Conservation (phyloP, 1,140 invertebrate genomes). For the Aradophagus sp. region DNA sequence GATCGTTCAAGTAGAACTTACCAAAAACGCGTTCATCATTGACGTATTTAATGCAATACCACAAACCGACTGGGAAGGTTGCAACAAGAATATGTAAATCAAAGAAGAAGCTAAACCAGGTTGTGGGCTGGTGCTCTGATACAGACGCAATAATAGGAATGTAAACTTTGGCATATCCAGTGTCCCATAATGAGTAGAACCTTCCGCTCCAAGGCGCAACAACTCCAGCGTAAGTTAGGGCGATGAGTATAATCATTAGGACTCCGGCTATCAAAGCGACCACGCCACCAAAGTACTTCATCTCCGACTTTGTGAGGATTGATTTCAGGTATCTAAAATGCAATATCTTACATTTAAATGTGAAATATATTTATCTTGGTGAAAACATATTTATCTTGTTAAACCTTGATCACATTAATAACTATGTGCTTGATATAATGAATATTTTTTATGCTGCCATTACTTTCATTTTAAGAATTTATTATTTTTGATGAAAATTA, state of each 20-base stretch:
- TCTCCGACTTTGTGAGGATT: slow-evolving; percentile 91
- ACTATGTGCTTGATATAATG: too few relatives aligned
- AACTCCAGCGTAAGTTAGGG: slow-evolving; percentile 92
- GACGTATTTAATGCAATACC: slow-evolving; percentile 98
- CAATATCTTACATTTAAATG: too few relatives aligned
- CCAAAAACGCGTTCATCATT: slow-evolving; percentile 99
- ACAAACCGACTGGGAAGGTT: slow-evolving; percentile 97
- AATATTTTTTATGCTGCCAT: too few relatives aligned
- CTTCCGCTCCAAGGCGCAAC: slow-evolving; percentile 99
- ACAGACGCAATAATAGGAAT: slow-evolving; percentile 99
- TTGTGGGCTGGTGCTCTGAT: slow-evolving; percentile 99
- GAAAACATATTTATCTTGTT: too few relatives aligned
- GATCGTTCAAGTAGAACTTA: too few relatives aligned
- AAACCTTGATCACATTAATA: too few relatives aligned
- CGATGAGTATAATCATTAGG: slow-evolving; percentile 90
- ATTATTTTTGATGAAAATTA: too few relatives aligned
- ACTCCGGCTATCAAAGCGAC: slow-evolving; percentile 80
- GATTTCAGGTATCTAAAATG: slow-evolving; percentile 87
- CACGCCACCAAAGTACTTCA: slow-evolving; percentile 90
- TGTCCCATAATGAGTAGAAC: slow-evolving; percentile 99
- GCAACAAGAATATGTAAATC: slow-evolving; percentile 98
- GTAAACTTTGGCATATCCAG: slow-evolving; percentile 99
- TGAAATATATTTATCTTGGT: too few relatives aligned
- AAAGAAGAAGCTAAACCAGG: slow-evolving; percentile 99
- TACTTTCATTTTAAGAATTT: too few relatives aligned